Percentiles rank a stretch among this genome's conserved stretches.
These are phyloP conservation scores for Lycodopsis pacificus DNA, from an alignment of 2,797 vertebrate species.

Conservation along the genomic window DNA sequence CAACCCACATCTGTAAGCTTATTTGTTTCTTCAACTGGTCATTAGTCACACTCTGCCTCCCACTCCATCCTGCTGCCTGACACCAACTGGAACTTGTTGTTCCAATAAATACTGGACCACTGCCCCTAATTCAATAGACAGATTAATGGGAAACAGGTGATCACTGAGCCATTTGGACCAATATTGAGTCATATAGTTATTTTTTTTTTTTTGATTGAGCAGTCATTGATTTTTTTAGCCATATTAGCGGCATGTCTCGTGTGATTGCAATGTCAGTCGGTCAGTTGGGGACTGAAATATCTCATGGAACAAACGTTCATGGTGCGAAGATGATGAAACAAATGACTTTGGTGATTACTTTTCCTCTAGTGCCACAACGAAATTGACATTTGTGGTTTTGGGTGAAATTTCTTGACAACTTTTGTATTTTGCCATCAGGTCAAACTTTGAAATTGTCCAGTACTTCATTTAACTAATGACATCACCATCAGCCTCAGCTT, in stretches of 20 bases:
- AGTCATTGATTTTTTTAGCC: constrained; percentile 12
- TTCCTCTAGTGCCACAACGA: background rate
- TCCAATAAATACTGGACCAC: background rate
- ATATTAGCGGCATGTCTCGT: background rate
- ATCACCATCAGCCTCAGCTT: background rate
- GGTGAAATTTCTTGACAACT: background rate
- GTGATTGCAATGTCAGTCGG: background rate
- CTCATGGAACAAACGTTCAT: background rate
- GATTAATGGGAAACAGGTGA: constrained; percentile 5
- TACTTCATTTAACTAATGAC: too few species aligned
- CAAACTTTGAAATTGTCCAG: too few species aligned
- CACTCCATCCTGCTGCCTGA: background rate
- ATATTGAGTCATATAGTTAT: constrained; percentile 8
- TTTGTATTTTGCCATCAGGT: too few species aligned
- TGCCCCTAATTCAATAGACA: background rate
- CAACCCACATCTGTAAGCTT: background rate
- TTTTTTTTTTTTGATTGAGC: constrained; percentile 12
- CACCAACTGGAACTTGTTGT: background rate
- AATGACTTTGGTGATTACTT: background rate
- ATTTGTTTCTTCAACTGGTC: background rate
- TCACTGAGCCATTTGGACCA: background rate
- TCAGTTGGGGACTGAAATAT: constrained; percentile 6
- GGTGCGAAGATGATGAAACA: background rate
- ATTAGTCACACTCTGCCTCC: background rate
- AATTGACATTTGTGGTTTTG: background rate